Evolutionary conservation across 2,797 vertebrate species (phyloP).

Genomic region (Cynopterus sphinx): DNA sequence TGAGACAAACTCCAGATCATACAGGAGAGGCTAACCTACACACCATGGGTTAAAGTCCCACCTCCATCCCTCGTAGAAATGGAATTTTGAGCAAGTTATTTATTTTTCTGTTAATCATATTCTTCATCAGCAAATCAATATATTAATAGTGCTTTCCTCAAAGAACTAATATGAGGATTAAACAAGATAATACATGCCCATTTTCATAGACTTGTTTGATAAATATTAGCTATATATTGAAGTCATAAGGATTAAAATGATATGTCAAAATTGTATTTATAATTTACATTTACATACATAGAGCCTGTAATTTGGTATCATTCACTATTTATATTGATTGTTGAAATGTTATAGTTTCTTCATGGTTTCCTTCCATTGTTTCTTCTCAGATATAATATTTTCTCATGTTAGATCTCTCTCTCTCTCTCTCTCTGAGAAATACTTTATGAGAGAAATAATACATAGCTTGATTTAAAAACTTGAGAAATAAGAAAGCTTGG

Average conservation of each 20-base stretch:
- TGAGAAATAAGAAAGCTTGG: neutral
- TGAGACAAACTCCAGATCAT: neutral
- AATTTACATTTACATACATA: neutral
- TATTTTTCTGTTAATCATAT: neutral
- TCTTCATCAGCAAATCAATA: neutral
- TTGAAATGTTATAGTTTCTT: neutral
- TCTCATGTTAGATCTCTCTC: neutral
- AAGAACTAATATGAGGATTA: neutral
- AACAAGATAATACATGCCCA: neutral
- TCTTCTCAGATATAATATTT: slow-evolving; percentile 36
- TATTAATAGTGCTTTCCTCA: neutral
- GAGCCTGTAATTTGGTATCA: neutral
- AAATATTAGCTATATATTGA: slow-evolving; percentile 6
- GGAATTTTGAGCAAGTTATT: neutral
- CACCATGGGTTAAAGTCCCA: neutral
- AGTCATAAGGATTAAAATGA: neutral
- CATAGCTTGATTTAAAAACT: neutral
- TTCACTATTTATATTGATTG: neutral
- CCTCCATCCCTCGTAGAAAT: neutral
- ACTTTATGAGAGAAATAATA: neutral
- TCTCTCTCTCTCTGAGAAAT: neutral
- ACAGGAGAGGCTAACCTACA: neutral
- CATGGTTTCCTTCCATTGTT: neutral
- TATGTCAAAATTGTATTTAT: neutral
- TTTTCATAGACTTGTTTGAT: neutral